Evolutionary conservation across 1,140 invertebrate species (phyloP), one percentile per base, ranked within the genome.

Genomic region (Choristoneura fumiferana): DNA sequence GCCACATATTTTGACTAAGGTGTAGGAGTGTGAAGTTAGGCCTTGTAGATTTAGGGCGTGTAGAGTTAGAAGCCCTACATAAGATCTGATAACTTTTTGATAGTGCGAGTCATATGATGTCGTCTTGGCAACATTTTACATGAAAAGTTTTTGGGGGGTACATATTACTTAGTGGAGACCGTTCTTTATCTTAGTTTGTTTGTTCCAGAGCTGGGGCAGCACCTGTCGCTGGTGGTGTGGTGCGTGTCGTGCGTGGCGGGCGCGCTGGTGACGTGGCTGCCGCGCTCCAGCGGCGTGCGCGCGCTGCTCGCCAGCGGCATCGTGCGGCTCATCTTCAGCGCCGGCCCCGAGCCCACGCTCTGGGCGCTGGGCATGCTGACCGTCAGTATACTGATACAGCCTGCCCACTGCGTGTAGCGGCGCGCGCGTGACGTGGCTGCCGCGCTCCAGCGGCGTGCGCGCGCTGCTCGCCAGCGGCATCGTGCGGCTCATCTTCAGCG

Each of bases 311-410:
- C 94, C 9, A 94, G 95, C 38, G 93, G 93, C 43, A 97, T 98
- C 71, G 88, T 98, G 39, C 90, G 96, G 67, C 92, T 98, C 71
- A 98, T 98, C 80, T 97, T 95, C 84, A 95, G 96, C 8, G 90
- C 97, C 39, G 98, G 97, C 8, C 95, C 97, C 35, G 95, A 97
- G 86, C 95, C 96, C n/a, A 97, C 97, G 1, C 89, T 98, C 13
- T 94, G 92, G 91, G 82, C 98, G 34, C 90, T 98, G 33, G 97
- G 97, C 55, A 93, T 95, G 58, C 89, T 96, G 38, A 98, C 97
- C 70, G 95, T 95, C 80, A 82, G 80, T 88, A 12, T 53, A 60
- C 6, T 38, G n/a, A n/a, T n/a, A n/a, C n/a, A n/a, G n/a, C n/a
- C n/a, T n/a, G n/a, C n/a, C n/a, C n/a, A n/a, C n/a, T n/a, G 91